phyloP scores from a whole-genome alignment of 2,888 invertebrate species.

The Mythimna vitellina region DNA sequence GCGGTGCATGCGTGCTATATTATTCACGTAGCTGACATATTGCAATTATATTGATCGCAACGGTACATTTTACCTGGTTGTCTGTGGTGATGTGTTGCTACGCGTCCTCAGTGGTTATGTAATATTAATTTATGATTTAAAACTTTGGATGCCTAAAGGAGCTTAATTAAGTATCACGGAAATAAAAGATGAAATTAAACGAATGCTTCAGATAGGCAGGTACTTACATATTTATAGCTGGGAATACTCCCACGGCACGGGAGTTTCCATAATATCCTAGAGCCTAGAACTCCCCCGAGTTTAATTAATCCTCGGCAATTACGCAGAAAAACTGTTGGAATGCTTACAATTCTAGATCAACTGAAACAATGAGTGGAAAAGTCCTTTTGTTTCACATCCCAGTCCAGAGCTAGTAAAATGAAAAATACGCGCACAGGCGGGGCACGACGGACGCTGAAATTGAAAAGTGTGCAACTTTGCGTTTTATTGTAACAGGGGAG shows the following conservation, averaged over 20 bases:
- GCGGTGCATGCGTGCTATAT: constrained; percentile 82
- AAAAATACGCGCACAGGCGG: constrained; percentile 80
- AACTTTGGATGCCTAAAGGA: not conserved
- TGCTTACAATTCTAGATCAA: constrained; percentile 60
- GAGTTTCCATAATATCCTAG: constrained; percentile 42
- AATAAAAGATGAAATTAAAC: not conserved
- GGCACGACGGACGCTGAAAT: constrained; percentile 78
- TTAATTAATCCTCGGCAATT: constrained; percentile 58
- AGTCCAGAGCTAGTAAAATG: constrained; percentile 79
- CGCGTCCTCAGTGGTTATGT: constrained; percentile 2
- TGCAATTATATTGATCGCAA: constrained; percentile 79
- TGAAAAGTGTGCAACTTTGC: constrained; percentile 84
- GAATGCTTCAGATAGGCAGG: not conserved
- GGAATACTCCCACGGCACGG: not conserved
- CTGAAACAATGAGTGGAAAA: constrained; percentile 81
- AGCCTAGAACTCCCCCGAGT: constrained; percentile 33
- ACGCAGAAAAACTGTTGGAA: constrained; percentile 58
- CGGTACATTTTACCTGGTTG: constrained; percentile 45
- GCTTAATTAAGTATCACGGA: not conserved
- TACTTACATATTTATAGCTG: constrained; percentile 13
- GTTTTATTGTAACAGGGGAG: constrained; percentile 77
- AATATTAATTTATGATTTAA: not conserved
- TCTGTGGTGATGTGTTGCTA: constrained; percentile 17
- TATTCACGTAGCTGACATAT: constrained; percentile 73
- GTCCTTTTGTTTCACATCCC: constrained; percentile 83